Conservation (phyloP, 1,140 invertebrate species). For the Bombus polaris region DNA sequence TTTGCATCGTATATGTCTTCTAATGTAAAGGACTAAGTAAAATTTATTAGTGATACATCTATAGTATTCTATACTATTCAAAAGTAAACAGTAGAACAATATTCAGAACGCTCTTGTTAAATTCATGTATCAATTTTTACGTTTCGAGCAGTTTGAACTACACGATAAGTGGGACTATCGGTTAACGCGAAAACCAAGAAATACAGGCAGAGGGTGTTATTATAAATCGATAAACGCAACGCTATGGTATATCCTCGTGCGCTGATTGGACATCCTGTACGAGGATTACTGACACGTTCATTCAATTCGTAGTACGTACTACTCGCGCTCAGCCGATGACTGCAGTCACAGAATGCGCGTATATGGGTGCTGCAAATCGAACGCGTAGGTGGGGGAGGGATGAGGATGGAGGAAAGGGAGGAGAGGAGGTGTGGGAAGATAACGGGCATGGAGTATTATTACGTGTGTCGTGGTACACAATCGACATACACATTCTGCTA, state of each 20-base stretch:
- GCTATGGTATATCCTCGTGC: conserved; percentile 51
- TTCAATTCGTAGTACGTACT: conserved; percentile 64
- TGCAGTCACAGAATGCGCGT: conserved; percentile 33
- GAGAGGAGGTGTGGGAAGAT: conserved; percentile 47
- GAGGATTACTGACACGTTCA: conserved; percentile 62
- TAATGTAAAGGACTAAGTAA: too few relatives aligned
- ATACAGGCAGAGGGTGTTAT: neutral
- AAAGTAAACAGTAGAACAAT: too few relatives aligned
- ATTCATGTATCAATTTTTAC: neutral
- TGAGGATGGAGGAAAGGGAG: neutral
- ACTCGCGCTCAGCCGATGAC: conserved; percentile 34
- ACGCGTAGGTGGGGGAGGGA: neutral
- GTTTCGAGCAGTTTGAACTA: neutral
- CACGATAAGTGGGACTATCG: neutral
- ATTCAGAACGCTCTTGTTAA: too few relatives aligned
- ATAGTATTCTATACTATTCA: too few relatives aligned
- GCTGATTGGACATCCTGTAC: conserved; percentile 64
- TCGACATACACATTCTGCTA: conserved; percentile 28
- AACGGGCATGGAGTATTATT: conserved; percentile 62
- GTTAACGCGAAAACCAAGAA: neutral
- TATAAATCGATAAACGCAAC: conserved; percentile 36
- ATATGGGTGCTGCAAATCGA: conserved; percentile 28
- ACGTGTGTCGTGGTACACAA: conserved; percentile 56
- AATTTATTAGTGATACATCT: too few relatives aligned
- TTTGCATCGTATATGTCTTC: too few relatives aligned